These are phyloP conservation scores for Hydractinia symbiolongicarpus DNA, from an alignment of 30 jellyfish, hydroid and myxozoan species.

Conservation along the genomic window DNA sequence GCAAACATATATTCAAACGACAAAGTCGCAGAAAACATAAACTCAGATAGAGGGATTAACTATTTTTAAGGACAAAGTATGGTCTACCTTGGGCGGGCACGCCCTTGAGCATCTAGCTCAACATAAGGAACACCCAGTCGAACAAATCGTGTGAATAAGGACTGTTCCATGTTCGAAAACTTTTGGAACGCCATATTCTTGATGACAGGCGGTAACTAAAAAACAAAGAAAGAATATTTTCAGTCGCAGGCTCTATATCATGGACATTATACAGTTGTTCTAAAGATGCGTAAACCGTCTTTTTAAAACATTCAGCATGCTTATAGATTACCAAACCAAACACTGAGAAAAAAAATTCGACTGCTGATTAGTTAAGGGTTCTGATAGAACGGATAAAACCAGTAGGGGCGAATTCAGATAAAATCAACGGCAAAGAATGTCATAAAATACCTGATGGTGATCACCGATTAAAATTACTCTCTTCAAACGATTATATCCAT, in stretches of 20 bases:
- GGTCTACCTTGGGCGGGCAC: conserved; percentile 91
- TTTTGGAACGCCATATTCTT: conserved; percentile 96
- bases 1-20: neutral
- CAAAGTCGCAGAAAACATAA: neutral
- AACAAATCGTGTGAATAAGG: conserved; percentile 85
- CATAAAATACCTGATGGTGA: conserved; percentile 82
- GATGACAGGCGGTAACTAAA: conserved; percentile 95
- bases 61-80: too few relatives aligned
- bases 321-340: too few relatives aligned
- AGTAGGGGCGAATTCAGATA: too few relatives aligned
- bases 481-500: conserved; percentile 85
- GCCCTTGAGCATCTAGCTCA: conserved; percentile 97
- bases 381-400: too few relatives aligned
- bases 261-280: too few relatives aligned
- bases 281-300: too few relatives aligned
- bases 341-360: too few relatives aligned
- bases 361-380: too few relatives aligned
- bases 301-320: too few relatives aligned
- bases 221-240: neutral
- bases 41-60: too few relatives aligned
- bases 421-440: neutral
- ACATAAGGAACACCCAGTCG: conserved; percentile 97
- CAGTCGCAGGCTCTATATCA: neutral
- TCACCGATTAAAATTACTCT: conserved; percentile 92
- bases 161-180: conserved; percentile 97